Base-by-base conservation (phyloP, 2,113 vertebrate genomes). In the Aphyosemion australe region DNA sequence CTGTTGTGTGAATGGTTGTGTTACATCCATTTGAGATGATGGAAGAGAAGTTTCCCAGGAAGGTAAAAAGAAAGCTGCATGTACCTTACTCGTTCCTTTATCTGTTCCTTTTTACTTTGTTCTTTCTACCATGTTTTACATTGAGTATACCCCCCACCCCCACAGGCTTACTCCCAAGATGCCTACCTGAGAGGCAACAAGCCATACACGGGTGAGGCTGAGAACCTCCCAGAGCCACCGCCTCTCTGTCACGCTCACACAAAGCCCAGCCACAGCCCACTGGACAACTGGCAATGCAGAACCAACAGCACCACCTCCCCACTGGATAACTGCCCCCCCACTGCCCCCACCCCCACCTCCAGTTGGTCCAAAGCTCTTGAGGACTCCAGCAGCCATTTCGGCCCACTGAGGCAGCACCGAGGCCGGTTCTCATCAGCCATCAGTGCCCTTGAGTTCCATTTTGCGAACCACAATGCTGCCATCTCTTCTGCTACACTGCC, bases 111-210 rank as follows among this genome's bases (percentile, higher is more conserved):
- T 21, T n/a, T n/a, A 14, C n/a, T 71, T 45, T 55, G 47, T 50
- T 57, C 71, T 58, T 45, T 42, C 11, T 11, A 42, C 41, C 0
- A 34, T 53, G 16, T 69, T 60, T 84, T 3, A 76, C 47, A 41
- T 16, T 14, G 16, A 60, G 14, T 51, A 11, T 8, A 10, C 71
- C 47, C 42, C 15, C 49, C 19, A 52, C 53, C 19, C 82, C 76
- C 21, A 26, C 74, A 99, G 97, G 96, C 93, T 0, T 98, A 95
- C 75, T 98, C 95, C 48, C 95, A 97, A 87, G 96, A 97, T 10
- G 94, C 94, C 70, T 96, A 96, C 87, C 90, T 96, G 84, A 95
- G 91, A 87, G 94, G 95, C 74, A 95, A 95, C 62, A 86, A 95
- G 77, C 94, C 95, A 0, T 96, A 93, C 82, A 90, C 89, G 0